Evolutionary conservation across 2,113 vertebrate genomes (phyloP).

Genomic region (Cottus gobio): DNA sequence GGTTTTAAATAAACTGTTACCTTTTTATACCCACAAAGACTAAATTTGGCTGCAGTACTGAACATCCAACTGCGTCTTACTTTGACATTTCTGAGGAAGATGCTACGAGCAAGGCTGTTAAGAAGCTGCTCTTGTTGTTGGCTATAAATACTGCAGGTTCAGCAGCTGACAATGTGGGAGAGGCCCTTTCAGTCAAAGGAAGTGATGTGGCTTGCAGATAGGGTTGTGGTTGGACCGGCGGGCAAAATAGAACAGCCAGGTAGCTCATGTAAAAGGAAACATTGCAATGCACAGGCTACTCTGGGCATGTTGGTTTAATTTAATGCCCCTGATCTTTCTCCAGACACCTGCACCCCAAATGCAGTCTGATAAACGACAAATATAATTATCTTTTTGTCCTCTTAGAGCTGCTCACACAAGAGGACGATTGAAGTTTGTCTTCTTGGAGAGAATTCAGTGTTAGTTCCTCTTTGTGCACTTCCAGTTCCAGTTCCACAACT

Average conservation of each 20-base stretch:
- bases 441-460: neutral
- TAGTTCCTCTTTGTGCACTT: neutral
- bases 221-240: neutral
- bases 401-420: neutral
- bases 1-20: neutral
- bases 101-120: neutral
- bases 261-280: neutral
- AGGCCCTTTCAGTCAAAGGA: neutral
- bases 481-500: neutral
- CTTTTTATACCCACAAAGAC: neutral
- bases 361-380: neutral
- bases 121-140: neutral
- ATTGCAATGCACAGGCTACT: neutral
- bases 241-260: neutral
- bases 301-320: neutral
- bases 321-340: neutral
- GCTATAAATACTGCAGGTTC: conserved; percentile 22
- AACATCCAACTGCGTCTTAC: neutral
- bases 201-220: neutral
- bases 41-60: neutral
- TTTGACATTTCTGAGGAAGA: neutral
- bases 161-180: neutral
- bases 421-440: neutral
- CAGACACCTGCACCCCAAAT: neutral
- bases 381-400: neutral